Conservation (phyloP, 2,888 invertebrate genomes). For the Noctua comes region DNA sequence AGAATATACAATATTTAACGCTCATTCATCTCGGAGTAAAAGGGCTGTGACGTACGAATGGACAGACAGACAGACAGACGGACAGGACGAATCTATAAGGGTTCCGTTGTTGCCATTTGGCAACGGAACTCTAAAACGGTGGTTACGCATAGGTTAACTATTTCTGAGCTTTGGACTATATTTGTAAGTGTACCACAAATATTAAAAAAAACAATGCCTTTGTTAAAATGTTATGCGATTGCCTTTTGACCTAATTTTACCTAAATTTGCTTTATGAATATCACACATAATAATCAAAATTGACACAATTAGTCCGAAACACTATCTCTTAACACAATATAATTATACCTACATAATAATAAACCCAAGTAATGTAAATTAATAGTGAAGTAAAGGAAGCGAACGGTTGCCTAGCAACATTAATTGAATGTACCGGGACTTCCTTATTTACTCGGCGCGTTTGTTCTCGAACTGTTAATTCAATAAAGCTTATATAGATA, state of each 20-base stretch:
- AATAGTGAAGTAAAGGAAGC: constrained; percentile 58
- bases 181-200: background rate
- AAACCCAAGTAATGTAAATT: constrained; percentile 63
- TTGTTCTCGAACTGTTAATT: constrained; percentile 61
- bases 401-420: constrained; percentile 69
- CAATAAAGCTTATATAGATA: constrained; percentile 44
- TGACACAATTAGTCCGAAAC: constrained; percentile 34
- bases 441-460: constrained; percentile 66
- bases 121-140: background rate
- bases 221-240: no score
- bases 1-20: no score
- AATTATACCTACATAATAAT: constrained; percentile 32
- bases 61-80: no score
- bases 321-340: constrained; percentile 43
- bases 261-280: background rate
- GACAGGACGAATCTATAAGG: no score
- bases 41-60: no score
- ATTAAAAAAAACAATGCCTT: no score
- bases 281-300: constrained; percentile 11
- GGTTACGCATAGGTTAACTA: background rate
- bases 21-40: no score
- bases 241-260: background rate
- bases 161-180: background rate
- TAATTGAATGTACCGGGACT: constrained; percentile 70
- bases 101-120: background rate